Evolutionary conservation across 2,113 vertebrate genomes (phyloP).

Genomic region (Larimichthys crocea): DNA sequence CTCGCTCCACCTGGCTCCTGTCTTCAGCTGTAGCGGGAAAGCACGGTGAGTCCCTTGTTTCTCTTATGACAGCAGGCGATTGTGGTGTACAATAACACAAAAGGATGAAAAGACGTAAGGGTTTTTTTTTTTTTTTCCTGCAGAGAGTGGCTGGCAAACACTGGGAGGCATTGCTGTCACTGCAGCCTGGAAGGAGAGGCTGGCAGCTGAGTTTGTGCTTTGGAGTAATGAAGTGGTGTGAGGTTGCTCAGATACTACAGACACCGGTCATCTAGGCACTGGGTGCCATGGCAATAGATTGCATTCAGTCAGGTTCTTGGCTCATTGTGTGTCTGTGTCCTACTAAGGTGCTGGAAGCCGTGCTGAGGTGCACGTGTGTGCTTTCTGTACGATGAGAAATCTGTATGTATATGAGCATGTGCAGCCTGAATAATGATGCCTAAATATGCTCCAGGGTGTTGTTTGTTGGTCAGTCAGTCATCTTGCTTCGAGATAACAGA

Average conservation of each 20-base stretch:
- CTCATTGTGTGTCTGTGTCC: constrained; percentile 41
- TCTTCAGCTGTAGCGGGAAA: constrained; percentile 36
- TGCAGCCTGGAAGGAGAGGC: constrained; percentile 62
- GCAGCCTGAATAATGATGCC: constrained; percentile 20
- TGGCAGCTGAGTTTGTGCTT: constrained; percentile 65
- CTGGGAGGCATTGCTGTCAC: constrained; percentile 58
- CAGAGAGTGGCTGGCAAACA: constrained; percentile 46
- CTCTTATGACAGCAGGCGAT: constrained; percentile 63
- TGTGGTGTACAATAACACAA: constrained; percentile 62
- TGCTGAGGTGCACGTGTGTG: constrained; percentile 47
- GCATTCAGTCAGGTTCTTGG: constrained; percentile 43
- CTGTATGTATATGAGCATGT: constrained; percentile 31
- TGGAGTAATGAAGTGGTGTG: constrained; percentile 60
- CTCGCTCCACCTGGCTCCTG: constrained; percentile 70
- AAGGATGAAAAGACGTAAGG: constrained; percentile 59
- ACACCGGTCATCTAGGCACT: constrained; percentile 61
- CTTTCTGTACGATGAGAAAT: constrained; percentile 12
- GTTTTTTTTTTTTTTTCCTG: constrained; percentile 18
- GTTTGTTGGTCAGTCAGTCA: constrained; percentile 61
- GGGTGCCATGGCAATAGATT: constrained; percentile 64
- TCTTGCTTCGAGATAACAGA: constrained; percentile 42
- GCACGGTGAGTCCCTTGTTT: constrained; percentile 72
- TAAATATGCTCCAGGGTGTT: constrained; percentile 54
- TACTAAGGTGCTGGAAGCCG: constrained; percentile 36
- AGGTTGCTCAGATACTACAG: constrained; percentile 68